Evolutionary conservation across 1,140 invertebrate genomes (phyloP).

Genomic region (Metaphire vulgaris): DNA sequence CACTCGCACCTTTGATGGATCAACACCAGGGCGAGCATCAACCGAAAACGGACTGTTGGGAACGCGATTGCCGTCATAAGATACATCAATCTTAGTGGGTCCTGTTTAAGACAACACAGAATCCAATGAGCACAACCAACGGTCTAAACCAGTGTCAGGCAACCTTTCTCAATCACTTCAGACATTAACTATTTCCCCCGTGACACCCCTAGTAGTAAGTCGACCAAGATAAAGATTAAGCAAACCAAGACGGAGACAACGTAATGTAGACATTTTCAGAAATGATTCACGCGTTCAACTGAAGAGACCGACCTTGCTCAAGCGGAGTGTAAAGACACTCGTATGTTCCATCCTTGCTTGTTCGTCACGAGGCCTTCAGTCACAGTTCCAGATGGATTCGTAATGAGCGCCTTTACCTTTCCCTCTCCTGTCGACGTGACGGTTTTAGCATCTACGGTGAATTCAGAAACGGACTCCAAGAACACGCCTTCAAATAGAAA

Average conservation of each 20-base stretch:
- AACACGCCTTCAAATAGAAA: constrained; percentile 62
- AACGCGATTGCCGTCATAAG: constrained; percentile 74
- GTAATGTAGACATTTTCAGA: too few species aligned
- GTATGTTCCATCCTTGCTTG: constrained; percentile 71
- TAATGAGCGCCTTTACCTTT: constrained; percentile 71
- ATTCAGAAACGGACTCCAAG: constrained; percentile 72
- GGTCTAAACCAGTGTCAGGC: too few species aligned
- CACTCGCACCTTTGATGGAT: constrained; percentile 59
- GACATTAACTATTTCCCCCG: too few species aligned
- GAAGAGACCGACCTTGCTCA: constrained; percentile 61
- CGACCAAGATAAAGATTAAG: too few species aligned
- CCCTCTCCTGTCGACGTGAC: constrained; percentile 59
- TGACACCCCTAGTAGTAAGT: too few species aligned
- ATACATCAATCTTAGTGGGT: constrained; percentile 71
- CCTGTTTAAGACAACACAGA: too few species aligned
- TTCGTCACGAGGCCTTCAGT: constrained; percentile 69
- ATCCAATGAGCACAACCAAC: too few species aligned
- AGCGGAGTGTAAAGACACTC: constrained; percentile 75
- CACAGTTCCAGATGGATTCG: constrained; percentile 68
- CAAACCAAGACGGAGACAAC: too few species aligned
- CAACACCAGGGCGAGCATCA: constrained; percentile 68
- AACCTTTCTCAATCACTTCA: too few species aligned
- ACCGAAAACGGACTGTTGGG: constrained; percentile 76
- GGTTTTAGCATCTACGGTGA: constrained; percentile 72
- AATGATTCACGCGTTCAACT: too few species aligned